A percentile compares a stretch with the other conserved stretches of the same genome.
phyloP scores from a whole-genome alignment of 2,797 vertebrate genomes.

The Liasis olivaceus region DNA sequence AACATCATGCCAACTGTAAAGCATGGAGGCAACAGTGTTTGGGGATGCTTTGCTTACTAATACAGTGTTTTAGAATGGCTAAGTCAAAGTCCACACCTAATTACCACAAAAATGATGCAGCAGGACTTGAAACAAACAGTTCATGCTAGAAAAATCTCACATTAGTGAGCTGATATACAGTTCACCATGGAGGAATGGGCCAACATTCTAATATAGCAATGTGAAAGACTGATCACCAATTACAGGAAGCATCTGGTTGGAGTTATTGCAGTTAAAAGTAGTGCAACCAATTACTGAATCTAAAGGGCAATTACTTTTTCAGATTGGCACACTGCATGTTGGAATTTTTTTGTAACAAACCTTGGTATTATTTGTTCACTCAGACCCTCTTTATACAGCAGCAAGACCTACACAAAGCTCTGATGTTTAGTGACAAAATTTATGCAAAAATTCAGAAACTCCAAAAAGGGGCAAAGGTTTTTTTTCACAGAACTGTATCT shows the following conservation, averaged over 20 bases:
- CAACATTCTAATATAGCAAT: neutral
- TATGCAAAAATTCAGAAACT: neutral
- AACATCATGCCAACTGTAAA: neutral
- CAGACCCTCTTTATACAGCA: neutral
- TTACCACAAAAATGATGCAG: neutral
- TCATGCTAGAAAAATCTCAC: neutral
- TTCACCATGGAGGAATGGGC: neutral
- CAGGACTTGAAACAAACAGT: neutral
- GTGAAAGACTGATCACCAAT: neutral
- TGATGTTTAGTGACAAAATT: neutral
- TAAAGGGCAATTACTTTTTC: neutral
- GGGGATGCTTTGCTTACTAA: neutral
- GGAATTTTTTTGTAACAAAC: neutral
- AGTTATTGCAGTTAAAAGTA: neutral
- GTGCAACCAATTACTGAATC: neutral
- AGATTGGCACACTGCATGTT: neutral
- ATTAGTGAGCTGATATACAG: neutral
- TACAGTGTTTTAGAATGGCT: neutral
- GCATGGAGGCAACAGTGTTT: neutral
- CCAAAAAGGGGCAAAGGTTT: neutral
- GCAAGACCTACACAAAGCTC: neutral
- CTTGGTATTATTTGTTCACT: neutral
- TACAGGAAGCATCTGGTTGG: neutral
- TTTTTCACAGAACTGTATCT: neutral
- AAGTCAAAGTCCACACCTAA: neutral